A percentile compares a stretch with the other conserved stretches of the same genome.
phyloP scores from a whole-genome alignment of 64 coral and sea anemone species.

The Platygyra sinensis region DNA sequence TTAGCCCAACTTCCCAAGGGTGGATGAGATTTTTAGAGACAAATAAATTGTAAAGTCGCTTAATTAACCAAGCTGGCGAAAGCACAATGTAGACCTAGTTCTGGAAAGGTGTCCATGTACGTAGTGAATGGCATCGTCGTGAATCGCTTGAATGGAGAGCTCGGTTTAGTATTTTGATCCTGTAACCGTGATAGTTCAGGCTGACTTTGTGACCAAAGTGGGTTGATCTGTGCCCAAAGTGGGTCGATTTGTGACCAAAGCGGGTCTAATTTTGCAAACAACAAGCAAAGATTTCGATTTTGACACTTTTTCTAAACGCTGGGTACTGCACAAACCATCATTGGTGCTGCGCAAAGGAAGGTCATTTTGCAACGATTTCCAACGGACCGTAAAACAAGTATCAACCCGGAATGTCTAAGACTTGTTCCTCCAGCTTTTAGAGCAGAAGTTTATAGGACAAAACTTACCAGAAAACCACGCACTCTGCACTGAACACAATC shows the following conservation, averaged over 20 bases:
- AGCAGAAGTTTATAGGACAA: not conserved
- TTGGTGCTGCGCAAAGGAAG: not conserved
- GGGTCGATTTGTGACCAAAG: not conserved
- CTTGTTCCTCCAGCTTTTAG: conserved; percentile 22
- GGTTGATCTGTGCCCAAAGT: not conserved
- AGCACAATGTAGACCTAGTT: not conserved
- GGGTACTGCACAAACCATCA: conserved; percentile 4
- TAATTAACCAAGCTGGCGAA: no score
- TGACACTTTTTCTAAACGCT: not conserved
- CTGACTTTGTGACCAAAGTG: not conserved
- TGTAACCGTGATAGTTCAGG: not conserved
- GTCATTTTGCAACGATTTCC: conserved; percentile 1
- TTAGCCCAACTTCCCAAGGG: no score
- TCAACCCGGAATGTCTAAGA: conserved; percentile 19
- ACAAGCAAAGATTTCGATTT: not conserved
- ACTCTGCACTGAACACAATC: conserved; percentile 42
- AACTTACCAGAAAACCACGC: not conserved
- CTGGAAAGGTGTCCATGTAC: not conserved
- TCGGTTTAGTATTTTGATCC: not conserved
- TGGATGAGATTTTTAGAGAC: no score
- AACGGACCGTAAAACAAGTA: conserved; percentile 8
- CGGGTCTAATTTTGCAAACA: not conserved
- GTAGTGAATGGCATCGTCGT: not conserved
- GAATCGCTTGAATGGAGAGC: not conserved
- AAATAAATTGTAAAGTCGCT: no score